Percentiles rank a stretch among this genome's conserved stretches.
Evolutionary conservation across 1,140 invertebrate genomes (phyloP).

Genomic region (Pogonomyrmex barbatus): DNA sequence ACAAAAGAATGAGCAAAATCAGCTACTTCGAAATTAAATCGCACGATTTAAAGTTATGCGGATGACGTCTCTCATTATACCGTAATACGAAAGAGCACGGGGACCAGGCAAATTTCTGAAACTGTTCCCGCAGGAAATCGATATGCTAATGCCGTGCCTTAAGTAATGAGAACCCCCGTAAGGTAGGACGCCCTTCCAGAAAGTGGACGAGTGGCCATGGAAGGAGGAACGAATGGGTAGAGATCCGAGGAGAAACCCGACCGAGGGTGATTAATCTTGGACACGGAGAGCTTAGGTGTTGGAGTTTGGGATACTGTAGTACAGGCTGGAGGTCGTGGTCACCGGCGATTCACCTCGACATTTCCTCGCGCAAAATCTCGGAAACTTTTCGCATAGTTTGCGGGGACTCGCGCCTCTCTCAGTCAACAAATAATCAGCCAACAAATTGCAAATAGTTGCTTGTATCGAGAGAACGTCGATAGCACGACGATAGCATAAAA

Average conservation of each 20-base stretch:
- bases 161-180: conserved; percentile 80
- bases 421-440: conserved; percentile 24
- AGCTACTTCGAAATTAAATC: conserved; percentile 26
- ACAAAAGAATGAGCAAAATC: conserved; percentile 20
- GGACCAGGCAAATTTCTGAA: conserved; percentile 70
- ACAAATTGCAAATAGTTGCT: conserved; percentile 22
- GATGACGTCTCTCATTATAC: conserved; percentile 59
- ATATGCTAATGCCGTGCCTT: conserved; percentile 80
- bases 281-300: conserved; percentile 75
- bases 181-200: conserved; percentile 70
- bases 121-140: conserved; percentile 80
- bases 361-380: conserved; percentile 59
- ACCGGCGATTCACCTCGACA: conserved; percentile 70
- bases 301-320: conserved; percentile 62
- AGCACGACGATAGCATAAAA: background rate
- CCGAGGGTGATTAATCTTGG: conserved; percentile 76
- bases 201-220: conserved; percentile 59
- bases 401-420: background rate
- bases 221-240: conserved; percentile 61
- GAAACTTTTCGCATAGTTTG: conserved; percentile 60
- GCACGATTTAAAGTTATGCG: conserved; percentile 65
- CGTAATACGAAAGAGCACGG: conserved; percentile 64
- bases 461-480: background rate
- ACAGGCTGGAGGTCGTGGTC: conserved; percentile 62
- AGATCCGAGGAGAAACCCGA: conserved; percentile 64